Evolutionary conservation across 2,113 vertebrate species (phyloP).

Genomic region (Eira barbara): DNA sequence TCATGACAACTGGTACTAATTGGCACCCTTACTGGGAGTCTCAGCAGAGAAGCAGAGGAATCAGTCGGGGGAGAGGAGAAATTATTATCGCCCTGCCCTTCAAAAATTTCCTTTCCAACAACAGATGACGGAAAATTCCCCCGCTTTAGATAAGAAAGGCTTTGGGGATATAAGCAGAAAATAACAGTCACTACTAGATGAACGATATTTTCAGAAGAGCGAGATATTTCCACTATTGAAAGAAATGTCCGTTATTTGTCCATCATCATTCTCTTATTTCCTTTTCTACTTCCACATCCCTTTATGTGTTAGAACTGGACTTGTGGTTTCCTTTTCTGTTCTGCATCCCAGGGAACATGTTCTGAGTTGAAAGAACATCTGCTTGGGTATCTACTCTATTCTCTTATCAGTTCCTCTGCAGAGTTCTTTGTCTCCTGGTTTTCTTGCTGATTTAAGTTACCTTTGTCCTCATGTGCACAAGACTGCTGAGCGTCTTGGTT

Average conservation of each 20-base stretch:
- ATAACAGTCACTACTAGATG: background rate
- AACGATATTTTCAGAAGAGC: background rate
- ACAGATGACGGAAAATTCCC: background rate
- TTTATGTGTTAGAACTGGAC: background rate
- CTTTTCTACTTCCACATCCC: background rate
- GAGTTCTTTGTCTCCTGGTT: background rate
- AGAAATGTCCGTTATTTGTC: background rate
- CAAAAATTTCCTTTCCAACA: background rate
- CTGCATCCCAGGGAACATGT: background rate
- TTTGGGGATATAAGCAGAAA: background rate
- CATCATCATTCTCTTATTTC: background rate
- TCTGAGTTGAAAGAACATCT: background rate
- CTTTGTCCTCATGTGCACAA: background rate
- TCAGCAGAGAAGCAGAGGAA: conserved; percentile 28
- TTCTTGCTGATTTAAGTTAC: background rate
- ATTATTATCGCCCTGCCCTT: background rate
- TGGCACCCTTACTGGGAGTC: background rate
- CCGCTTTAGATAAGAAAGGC: background rate
- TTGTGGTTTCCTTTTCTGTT: background rate
- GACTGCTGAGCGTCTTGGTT: background rate
- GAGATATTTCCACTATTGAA: background rate
- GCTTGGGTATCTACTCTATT: background rate
- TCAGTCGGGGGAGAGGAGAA: background rate
- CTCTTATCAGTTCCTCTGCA: background rate
- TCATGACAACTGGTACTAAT: background rate